phyloP scores from a whole-genome alignment of 2,797 vertebrate species.

The Sebastes taczanowskii region DNA sequence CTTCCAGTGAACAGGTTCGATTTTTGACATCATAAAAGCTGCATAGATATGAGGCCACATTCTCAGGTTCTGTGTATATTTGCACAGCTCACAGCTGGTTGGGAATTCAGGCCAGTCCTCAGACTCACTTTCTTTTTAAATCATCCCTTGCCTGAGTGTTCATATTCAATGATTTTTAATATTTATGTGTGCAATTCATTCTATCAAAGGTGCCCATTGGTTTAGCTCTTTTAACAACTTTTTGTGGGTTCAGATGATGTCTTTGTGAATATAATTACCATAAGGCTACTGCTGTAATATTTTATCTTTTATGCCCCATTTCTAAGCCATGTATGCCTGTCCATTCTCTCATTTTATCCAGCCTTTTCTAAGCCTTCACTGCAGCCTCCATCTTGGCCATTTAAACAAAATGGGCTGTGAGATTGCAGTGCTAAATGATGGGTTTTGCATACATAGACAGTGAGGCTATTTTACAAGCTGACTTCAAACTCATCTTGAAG shows the following conservation, averaged over 20 bases:
- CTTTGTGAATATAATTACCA: neutral
- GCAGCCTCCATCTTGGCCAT: neutral
- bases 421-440: neutral
- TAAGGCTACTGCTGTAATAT: neutral
- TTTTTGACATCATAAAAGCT: neutral
- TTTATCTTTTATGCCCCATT: neutral
- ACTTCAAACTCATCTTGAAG: neutral
- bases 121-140: neutral
- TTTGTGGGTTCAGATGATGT: neutral
- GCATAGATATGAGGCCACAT: neutral
- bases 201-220: neutral
- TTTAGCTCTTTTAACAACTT: neutral
- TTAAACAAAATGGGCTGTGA: neutral
- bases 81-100: neutral
- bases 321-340: neutral
- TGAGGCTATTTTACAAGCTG: neutral
- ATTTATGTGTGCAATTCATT: neutral
- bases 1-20: neutral
- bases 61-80: neutral
- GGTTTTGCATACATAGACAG: neutral
- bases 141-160: neutral
- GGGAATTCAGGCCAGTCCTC: neutral
- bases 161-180: neutral
- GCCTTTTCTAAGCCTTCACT: neutral
- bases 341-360: neutral